Base-by-base conservation (phyloP, 1,140 invertebrate genomes). In the Sweltsa coloradensis region DNA sequence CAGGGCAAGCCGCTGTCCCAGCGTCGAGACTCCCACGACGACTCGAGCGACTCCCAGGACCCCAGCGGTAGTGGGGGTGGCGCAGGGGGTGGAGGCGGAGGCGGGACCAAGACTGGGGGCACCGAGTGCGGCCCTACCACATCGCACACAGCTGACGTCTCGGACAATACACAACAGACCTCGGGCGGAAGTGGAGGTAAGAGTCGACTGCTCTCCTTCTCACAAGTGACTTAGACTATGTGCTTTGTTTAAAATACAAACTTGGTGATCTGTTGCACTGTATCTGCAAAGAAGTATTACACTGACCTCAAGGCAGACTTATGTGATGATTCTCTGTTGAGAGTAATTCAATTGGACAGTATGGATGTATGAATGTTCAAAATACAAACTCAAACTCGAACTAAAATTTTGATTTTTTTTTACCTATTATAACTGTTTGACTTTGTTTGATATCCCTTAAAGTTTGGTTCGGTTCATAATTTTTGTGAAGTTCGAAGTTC, bases 1-100 rank as follows among this genome's bases (percentile, higher is more conserved):
- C n/a, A 26, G 16, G 73, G 74, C 25, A 78, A 81, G 50, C 68
- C 76, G 2, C 54, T 73, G 40, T 70, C 70, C 41, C 64, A 72
- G 23, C 69, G 81, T 16, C 67, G 83, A 9, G 83, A 85, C 55
- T 83, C 80, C 23, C 79, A 85, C 60, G 82, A 85, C 54, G 83
- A 85, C 58, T 84, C 81, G 2, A 85, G 82, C 56, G 79, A 82
- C 60, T 79, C 77, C 13, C 78, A 83, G 55, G 79, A 81, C 66
- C 76, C 74, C 13, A 71, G 78, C 25, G 65, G 70, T 2, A 69
- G 65, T 19, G 62, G 65, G 1, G 65, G 69, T 7, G 58, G 57
- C 16, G 59, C 61, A 2, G 59, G 66, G 13, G 57, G 57, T 45
- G 61, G 63, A 19, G 49, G 50, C 13, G 54, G 53, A 16, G 60